Conservation (phyloP, 92 coral and sea anemone species). For the Phenganax subtilis region DNA sequence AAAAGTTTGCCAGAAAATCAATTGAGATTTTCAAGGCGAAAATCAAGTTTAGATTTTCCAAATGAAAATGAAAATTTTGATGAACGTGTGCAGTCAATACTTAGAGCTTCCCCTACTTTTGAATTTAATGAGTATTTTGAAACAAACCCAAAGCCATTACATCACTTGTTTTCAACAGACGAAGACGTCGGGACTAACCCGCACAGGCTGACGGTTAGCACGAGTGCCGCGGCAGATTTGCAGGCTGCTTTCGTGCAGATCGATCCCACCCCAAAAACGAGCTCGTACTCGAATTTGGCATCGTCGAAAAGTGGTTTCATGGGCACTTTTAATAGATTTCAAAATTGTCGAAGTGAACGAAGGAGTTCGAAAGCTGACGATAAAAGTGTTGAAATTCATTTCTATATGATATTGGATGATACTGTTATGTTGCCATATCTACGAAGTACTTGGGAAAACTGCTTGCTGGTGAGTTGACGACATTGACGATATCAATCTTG, state of each 20-base stretch:
- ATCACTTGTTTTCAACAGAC: conserved; percentile 22
- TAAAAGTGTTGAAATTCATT: conserved; percentile 49
- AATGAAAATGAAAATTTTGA: background rate
- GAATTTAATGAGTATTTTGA: background rate
- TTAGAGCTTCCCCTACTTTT: background rate
- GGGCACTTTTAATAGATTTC: conserved; percentile 25
- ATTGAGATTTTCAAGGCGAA: conserved; percentile 1
- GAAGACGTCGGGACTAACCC: conserved; percentile 18
- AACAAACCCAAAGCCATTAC: background rate
- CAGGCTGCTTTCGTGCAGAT: background rate
- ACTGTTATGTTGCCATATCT: conserved; percentile 85
- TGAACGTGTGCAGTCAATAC: background rate
- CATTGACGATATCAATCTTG: too few relatives aligned
- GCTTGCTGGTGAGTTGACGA: conserved; percentile 71
- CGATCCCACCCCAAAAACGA: conserved; percentile 3
- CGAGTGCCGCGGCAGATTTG: conserved; percentile 17
- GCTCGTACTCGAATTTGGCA: conserved; percentile 20
- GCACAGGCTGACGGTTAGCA: conserved; percentile 12
- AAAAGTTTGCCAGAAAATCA: conserved; percentile 1
- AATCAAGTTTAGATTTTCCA: background rate
- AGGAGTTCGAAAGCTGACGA: conserved; percentile 3
- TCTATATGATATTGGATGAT: conserved; percentile 68
- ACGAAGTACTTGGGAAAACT: conserved; percentile 87
- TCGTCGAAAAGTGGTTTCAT: conserved; percentile 15
- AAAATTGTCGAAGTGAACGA: conserved; percentile 21